phyloP scores from a whole-genome alignment of 2,888 invertebrate genomes.

The Ceratothoa steindachneri region DNA sequence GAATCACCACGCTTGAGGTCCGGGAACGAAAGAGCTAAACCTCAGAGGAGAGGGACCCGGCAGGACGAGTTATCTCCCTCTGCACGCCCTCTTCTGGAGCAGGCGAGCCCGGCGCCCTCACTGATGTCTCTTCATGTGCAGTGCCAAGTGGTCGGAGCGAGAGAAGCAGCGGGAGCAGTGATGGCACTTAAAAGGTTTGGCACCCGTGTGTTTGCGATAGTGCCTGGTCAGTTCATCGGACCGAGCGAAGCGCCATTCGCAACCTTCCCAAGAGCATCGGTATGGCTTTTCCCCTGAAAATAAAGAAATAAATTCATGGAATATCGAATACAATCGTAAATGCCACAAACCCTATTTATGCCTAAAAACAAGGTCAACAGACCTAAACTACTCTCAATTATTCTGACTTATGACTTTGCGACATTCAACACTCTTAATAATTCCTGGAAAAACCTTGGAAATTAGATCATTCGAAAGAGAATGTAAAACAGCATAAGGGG shows the following conservation, averaged over 20 bases:
- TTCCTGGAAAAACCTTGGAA: no score
- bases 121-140: conserved; percentile 88
- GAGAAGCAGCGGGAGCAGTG: conserved; percentile 95
- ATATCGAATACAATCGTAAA: background rate
- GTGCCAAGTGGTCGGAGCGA: conserved; percentile 89
- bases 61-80: no score
- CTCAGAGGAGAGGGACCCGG: no score
- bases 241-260: conserved; percentile 94
- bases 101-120: conserved; percentile 19
- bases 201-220: conserved; percentile 94
- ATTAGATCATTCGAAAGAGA: no score
- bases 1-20: no score
- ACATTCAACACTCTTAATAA: no score
- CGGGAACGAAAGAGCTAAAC: no score
- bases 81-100: background rate
- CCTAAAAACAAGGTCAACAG: background rate
- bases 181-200: conserved; percentile 93
- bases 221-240: conserved; percentile 94
- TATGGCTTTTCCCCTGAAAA: conserved; percentile 93
- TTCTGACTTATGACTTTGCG: no score
- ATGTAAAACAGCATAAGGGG: no score
- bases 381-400: background rate
- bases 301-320: no score
- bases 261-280: conserved; percentile 95
- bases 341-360: background rate